Percentiles rank a stretch among this genome's conserved stretches.
phyloP scores from a whole-genome alignment of 2,888 invertebrate genomes.

The Cephus spinipes region DNA sequence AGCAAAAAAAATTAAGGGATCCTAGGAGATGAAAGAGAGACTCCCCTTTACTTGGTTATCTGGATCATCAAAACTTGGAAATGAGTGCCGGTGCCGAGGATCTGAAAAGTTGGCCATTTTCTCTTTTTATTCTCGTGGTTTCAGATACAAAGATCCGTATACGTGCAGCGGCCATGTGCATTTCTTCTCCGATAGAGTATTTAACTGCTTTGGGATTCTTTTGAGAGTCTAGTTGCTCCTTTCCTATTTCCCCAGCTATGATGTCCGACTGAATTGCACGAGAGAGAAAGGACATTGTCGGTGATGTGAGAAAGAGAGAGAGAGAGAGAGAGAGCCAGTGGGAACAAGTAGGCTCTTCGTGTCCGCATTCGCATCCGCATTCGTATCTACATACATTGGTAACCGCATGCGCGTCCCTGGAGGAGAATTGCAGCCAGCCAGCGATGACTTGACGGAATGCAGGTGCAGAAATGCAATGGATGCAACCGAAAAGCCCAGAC shows the following conservation, averaged over 20 bases:
- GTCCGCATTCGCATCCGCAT: neutral
- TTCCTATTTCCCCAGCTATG: neutral
- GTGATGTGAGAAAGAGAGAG: neutral
- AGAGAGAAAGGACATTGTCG: neutral
- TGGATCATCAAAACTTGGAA: neutral
- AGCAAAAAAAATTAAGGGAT: neutral
- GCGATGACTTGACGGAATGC: neutral
- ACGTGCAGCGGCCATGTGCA: neutral
- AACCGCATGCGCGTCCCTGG: neutral
- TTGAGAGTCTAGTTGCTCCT: neutral
- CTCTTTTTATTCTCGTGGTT: neutral
- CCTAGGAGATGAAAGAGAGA: neutral
- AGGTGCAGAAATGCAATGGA: neutral
- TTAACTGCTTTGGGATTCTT: neutral
- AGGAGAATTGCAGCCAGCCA: neutral
- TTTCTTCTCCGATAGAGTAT: neutral
- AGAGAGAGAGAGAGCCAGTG: slow-evolving; percentile 20
- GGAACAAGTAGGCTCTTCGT: neutral
- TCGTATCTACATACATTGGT: neutral
- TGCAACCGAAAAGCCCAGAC: neutral
- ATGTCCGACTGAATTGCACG: neutral
- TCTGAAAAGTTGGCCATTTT: neutral
- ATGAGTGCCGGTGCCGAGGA: neutral
- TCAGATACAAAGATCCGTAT: neutral
- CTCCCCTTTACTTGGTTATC: neutral